Conservation (phyloP, 1,140 invertebrate species). For the Tyrophagus putrescentiae region DNA sequence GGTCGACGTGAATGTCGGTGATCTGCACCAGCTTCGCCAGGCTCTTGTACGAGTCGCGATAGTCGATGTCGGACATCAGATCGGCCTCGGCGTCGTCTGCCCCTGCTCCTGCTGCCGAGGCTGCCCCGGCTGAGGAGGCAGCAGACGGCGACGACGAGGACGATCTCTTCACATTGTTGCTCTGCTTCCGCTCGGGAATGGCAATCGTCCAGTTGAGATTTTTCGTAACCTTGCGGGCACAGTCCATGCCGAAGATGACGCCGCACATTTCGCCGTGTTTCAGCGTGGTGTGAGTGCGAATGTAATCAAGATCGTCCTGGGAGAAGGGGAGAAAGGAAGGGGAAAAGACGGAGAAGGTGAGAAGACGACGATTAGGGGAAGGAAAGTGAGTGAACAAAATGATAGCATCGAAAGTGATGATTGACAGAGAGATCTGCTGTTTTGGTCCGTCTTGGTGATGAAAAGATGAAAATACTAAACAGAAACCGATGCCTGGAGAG, state of each 20-base stretch:
- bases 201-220: constrained; percentile 24
- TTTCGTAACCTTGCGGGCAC: constrained; percentile 20
- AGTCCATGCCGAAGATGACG: constrained; percentile 24
- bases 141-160: neutral
- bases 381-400: no score
- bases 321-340: neutral
- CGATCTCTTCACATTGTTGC: neutral
- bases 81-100: neutral
- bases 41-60: neutral
- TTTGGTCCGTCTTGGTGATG: neutral
- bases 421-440: neutral
- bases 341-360: neutral
- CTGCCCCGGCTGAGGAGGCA: neutral
- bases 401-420: no score
- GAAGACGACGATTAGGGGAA: no score
- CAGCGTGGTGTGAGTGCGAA: constrained; percentile 21
- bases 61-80: neutral
- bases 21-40: constrained; percentile 67
- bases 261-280: constrained; percentile 24
- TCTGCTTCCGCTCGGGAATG: constrained; percentile 16
- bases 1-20: constrained; percentile 83
- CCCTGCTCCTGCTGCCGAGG: neutral
- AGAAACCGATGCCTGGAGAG: no score
- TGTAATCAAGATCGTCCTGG: constrained; percentile 25
- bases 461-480: neutral